Base-by-base conservation (phyloP, 2,797 vertebrate genomes). In the Leptodactylus fallax region DNA sequence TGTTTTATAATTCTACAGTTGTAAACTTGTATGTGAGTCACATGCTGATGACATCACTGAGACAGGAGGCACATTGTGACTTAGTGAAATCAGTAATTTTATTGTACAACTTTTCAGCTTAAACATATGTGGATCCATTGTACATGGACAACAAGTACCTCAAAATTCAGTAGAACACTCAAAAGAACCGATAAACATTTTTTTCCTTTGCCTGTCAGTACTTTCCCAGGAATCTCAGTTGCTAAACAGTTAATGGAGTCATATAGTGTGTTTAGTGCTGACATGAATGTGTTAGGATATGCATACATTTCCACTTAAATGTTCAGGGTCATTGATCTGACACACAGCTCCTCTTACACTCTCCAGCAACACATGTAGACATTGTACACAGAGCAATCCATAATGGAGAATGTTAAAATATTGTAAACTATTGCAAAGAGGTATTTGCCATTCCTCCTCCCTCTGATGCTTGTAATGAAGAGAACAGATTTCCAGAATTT, bases 291-390 rank as follows among this genome's bases (percentile, higher is more conserved):
- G 83, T 81, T 81, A 45, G 83, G 83, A 55, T 85, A 76, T 85
- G 83, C 83, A 88, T 88, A 63, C 55, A 85, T 83, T 85, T 85
- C 83, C 78, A 88, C 82, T 88, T 88, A 81, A 79, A 58, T 45
- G 86, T 4, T 65, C 47, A 23, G 85, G 89, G 61, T 90, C 74
- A 0, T 25, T 85, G 85, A 58, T 60, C 47, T 55, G 5, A 0
- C 55, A 4, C 0, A 87, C 51, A 45, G 79, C 87, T 86, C 5
- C 0, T 3, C 0, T 61, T 55, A 6, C 85, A 0, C 0, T 63
- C 49, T 79, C 8, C 67, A 0, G 0, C 13, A 51, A 16, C 8
- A 7, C 23, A 25, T 13, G 17, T 80, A 79, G 55, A 10, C 9
- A 60, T 65, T 58, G 25, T 82, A 45, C 83, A 79, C 77, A 74